Evolutionary conservation across 1,140 invertebrate genomes (phyloP).

Genomic region (Drosophila aff.): DNA sequence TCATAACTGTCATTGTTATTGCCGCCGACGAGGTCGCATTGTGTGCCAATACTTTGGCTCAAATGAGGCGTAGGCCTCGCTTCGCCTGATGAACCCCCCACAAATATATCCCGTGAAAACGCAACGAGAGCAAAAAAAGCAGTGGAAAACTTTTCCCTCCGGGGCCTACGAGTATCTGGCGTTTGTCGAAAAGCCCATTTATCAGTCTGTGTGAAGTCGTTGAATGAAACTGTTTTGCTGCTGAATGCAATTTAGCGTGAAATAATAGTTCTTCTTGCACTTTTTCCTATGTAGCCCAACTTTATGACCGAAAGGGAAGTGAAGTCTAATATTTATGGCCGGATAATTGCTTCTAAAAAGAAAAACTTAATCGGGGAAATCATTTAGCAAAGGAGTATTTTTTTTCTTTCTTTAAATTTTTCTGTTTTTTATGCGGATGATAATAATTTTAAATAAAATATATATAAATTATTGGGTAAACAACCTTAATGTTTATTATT

Average conservation of each 20-base stretch:
- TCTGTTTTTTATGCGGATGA: too few relatives aligned
- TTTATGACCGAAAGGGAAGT: constrained; percentile 19
- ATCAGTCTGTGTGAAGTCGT: constrained; percentile 69
- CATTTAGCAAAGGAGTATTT: neutral
- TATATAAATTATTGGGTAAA: neutral
- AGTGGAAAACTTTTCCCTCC: constrained; percentile 25
- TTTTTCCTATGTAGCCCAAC: constrained; percentile 20
- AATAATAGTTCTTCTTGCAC: constrained; percentile 51
- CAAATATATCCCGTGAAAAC: constrained; percentile 30
- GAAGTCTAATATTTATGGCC: constrained; percentile 25
- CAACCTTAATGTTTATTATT: neutral
- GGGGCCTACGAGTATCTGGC: constrained; percentile 16
- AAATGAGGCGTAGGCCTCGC: constrained; percentile 53
- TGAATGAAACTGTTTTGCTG: constrained; percentile 65
- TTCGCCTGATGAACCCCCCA: constrained; percentile 33
- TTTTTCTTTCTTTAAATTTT: neutral
- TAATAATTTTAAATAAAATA: neutral
- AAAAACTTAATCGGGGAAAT: neutral
- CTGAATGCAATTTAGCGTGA: constrained; percentile 68
- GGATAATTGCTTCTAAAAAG: constrained; percentile 22
- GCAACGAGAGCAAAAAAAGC: constrained; percentile 8
- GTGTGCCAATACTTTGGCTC: constrained; percentile 52
- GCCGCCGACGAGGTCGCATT: constrained; percentile 46
- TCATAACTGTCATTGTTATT: constrained; percentile 62
- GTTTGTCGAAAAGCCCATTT: constrained; percentile 53